phyloP scores from a whole-genome alignment of 2,113 vertebrate species.

The Gallinago paraguaiae region DNA sequence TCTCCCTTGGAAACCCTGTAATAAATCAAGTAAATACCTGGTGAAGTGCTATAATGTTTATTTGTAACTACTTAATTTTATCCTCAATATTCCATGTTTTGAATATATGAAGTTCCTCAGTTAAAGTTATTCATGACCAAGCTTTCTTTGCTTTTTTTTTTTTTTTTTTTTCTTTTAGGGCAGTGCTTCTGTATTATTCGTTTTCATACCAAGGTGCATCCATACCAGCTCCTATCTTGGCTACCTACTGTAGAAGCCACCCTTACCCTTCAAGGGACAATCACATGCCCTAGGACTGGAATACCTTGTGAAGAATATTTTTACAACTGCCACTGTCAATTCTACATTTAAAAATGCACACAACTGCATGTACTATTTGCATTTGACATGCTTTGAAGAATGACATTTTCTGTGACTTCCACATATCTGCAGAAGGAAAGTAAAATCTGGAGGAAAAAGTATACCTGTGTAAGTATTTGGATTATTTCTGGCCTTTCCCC shows the following conservation, averaged over 20 bases:
- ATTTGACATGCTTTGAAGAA: not conserved
- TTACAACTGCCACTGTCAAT: not conserved
- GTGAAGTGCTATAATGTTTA: not conserved
- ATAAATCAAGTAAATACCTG: slow-evolving; percentile 33
- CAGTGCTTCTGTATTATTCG: not conserved
- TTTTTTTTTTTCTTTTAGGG: not conserved
- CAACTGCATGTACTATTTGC: not conserved
- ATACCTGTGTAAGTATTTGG: not conserved
- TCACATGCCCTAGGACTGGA: not conserved
- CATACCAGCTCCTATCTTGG: not conserved
- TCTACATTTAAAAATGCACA: not conserved
- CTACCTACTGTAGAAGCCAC: not conserved
- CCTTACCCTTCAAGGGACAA: not conserved
- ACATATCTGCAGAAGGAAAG: not conserved
- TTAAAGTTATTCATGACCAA: not conserved
- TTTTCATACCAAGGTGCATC: not conserved
- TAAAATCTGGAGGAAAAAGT: not conserved
- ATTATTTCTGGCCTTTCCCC: not conserved
- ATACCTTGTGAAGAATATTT: not conserved
- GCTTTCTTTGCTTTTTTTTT: not conserved
- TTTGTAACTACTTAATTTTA: not conserved
- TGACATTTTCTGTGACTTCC: not conserved
- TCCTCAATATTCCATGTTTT: not conserved
- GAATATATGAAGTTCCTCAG: not conserved
- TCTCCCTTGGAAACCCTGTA: slow-evolving; percentile 26